phyloP scores from a whole-genome alignment of 2,888 invertebrate species.

The Macrophya annulata region DNA sequence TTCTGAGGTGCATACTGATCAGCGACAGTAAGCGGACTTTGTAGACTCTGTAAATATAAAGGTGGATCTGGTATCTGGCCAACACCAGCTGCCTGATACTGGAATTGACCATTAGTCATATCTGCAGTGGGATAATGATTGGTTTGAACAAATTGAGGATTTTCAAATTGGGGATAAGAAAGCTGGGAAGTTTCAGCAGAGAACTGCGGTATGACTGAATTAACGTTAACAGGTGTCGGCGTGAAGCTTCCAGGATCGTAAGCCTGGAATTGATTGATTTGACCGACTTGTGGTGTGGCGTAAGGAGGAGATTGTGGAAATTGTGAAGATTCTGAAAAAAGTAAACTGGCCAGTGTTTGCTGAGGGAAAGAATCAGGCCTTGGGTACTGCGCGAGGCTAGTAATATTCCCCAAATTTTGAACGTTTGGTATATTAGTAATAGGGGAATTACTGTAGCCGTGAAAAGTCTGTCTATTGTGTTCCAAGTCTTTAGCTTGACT shows the following conservation, averaged over 20 bases:
- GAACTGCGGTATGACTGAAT: constrained; percentile 71
- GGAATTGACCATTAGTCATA: constrained; percentile 68
- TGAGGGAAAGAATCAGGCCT: constrained; percentile 71
- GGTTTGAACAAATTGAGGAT: constrained; percentile 71
- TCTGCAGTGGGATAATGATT: constrained; percentile 71
- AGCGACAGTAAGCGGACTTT: constrained; percentile 71
- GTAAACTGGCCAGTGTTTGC: constrained; percentile 68
- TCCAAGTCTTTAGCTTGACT: constrained; percentile 66
- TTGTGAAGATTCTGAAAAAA: constrained; percentile 70
- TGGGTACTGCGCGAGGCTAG: constrained; percentile 69
- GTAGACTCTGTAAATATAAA: constrained; percentile 72
- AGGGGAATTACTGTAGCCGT: constrained; percentile 68
- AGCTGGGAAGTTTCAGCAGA: constrained; percentile 71
- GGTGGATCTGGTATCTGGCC: constrained; percentile 72
- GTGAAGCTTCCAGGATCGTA: constrained; percentile 71
- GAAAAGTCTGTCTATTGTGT: constrained; percentile 66
- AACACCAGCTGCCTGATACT: constrained; percentile 66
- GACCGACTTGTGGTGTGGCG: constrained; percentile 67
- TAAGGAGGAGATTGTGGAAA: constrained; percentile 71
- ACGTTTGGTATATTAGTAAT: constrained; percentile 67
- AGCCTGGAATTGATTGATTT: constrained; percentile 70
- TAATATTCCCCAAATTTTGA: constrained; percentile 67
- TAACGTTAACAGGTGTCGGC: constrained; percentile 69
- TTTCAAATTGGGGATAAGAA: constrained; percentile 71
- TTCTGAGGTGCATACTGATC: constrained; percentile 72